A percentile compares a stretch with the other conserved stretches of the same genome.
Conservation (phyloP, 2,797 vertebrate species). For the Corythornis leucogaster region DNA sequence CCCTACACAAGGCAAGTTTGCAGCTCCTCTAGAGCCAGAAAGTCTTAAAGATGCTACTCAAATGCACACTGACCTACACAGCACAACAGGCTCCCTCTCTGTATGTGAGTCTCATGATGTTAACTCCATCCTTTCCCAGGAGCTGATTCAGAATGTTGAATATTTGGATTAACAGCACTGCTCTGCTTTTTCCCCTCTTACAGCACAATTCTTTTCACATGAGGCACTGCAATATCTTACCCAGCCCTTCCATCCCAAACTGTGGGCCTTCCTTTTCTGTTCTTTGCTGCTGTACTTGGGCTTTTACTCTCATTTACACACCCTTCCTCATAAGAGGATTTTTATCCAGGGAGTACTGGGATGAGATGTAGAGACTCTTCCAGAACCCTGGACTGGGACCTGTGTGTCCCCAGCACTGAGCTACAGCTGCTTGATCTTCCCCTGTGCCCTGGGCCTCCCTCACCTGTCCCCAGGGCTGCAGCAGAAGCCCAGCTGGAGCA, state of each 20-base stretch:
- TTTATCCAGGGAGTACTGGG: not conserved
- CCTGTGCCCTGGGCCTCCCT: not conserved
- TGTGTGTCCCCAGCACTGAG: not conserved
- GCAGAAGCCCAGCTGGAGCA: not conserved
- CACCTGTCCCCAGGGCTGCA: accelerated
- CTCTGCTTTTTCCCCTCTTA: not conserved
- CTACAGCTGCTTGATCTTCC: accelerated
- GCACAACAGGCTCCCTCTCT: not conserved
- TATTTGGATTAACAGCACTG: not conserved
- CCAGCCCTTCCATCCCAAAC: not conserved
- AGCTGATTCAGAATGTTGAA: not conserved
- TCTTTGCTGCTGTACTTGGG: not conserved
- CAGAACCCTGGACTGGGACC: not conserved
- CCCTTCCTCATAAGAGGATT: not conserved
- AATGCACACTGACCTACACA: not conserved
- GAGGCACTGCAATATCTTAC: not conserved
- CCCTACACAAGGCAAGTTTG: not conserved
- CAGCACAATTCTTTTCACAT: not conserved
- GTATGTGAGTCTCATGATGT: not conserved
- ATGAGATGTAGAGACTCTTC: not conserved
- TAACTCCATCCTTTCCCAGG: not conserved
- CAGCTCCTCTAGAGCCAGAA: not conserved
- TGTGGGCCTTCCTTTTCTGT: not conserved
- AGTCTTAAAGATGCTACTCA: not conserved
- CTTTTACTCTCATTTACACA: not conserved